phyloP scores from a whole-genome alignment of 1,140 invertebrate genomes.

The Sweltsa coloradensis region DNA sequence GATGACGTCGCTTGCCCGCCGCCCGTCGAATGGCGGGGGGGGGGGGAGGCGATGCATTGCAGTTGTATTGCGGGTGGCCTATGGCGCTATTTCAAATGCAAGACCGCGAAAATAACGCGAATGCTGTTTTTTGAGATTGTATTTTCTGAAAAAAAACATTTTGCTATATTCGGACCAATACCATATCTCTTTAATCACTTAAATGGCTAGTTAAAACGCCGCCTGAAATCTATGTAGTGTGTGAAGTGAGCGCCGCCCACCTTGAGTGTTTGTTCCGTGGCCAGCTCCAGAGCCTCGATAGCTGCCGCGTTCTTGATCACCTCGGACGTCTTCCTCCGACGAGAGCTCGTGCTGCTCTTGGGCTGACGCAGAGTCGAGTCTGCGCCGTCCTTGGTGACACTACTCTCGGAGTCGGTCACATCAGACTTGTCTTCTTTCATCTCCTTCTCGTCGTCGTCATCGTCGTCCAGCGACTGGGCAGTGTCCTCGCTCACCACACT shows the following conservation, averaged over 20 bases:
- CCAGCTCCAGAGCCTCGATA: conserved; percentile 60
- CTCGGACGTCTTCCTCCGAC: conserved; percentile 23
- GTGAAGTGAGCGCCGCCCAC: conserved; percentile 27
- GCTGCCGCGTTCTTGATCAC: conserved; percentile 41
- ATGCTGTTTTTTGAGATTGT: no score
- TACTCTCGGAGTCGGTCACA: conserved; percentile 15
- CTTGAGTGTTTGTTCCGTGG: conserved; percentile 70
- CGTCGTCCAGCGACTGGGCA: neutral
- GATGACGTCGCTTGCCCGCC: no score
- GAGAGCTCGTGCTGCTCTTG: no score
- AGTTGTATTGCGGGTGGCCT: no score
- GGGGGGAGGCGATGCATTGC: no score
- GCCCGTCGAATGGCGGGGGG: no score
- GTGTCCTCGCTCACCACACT: no score
- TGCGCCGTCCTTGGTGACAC: conserved; percentile 16
- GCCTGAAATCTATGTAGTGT: no score
- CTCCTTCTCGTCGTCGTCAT: conserved; percentile 15
- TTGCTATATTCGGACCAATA: no score
- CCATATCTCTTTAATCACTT: neutral
- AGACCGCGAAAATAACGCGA: no score
- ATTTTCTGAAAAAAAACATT: no score
- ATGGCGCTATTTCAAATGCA: no score
- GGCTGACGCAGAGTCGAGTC: conserved; percentile 13
- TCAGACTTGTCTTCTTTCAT: conserved; percentile 13
- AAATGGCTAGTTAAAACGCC: neutral